phyloP scores from a whole-genome alignment of 1,140 invertebrate species.

The Magallana ariakensis region DNA sequence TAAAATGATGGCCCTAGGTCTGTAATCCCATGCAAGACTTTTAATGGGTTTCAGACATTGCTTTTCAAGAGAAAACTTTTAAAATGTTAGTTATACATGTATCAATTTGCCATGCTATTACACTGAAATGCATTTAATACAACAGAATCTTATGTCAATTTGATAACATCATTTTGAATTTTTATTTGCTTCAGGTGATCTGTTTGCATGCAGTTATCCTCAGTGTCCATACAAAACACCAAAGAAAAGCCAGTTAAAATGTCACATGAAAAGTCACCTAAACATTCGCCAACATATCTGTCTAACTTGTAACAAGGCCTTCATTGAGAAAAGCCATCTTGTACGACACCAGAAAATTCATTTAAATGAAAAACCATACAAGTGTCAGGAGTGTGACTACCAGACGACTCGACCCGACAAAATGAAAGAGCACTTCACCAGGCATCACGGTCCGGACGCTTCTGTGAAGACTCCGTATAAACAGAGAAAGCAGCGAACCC shows the following conservation, averaged over 20 bases:
- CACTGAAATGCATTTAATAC: too few species aligned
- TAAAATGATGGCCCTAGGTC: too few species aligned
- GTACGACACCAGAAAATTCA: slow-evolving; percentile 85
- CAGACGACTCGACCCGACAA: slow-evolving; percentile 85
- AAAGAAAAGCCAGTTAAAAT: slow-evolving; percentile 85
- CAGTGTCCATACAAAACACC: slow-evolving; percentile 85
- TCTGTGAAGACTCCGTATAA: slow-evolving; percentile 75
- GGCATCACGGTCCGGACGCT: slow-evolving; percentile 83
- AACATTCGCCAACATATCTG: slow-evolving; percentile 85
- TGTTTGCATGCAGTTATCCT: slow-evolving; percentile 82
- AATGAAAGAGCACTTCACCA: slow-evolving; percentile 85
- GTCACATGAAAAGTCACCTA: slow-evolving; percentile 84
- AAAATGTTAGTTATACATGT: too few species aligned
- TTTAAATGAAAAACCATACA: slow-evolving; percentile 82
- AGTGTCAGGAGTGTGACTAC: slow-evolving; percentile 84
- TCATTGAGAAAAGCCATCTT: slow-evolving; percentile 86
- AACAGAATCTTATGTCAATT: too few species aligned
- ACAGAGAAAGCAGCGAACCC: slow-evolving; percentile 48
- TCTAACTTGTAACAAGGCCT: slow-evolving; percentile 83
- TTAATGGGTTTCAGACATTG: too few species aligned
- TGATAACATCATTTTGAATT: neutral
- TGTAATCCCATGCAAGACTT: too few species aligned
- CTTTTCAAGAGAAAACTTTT: too few species aligned
- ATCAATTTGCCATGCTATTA: too few species aligned
- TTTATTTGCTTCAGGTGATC: slow-evolving; percentile 76